These are phyloP conservation scores for Macroteleia sp. DNA, from an alignment of 2,888 invertebrate species.

Conservation along the genomic window DNA sequence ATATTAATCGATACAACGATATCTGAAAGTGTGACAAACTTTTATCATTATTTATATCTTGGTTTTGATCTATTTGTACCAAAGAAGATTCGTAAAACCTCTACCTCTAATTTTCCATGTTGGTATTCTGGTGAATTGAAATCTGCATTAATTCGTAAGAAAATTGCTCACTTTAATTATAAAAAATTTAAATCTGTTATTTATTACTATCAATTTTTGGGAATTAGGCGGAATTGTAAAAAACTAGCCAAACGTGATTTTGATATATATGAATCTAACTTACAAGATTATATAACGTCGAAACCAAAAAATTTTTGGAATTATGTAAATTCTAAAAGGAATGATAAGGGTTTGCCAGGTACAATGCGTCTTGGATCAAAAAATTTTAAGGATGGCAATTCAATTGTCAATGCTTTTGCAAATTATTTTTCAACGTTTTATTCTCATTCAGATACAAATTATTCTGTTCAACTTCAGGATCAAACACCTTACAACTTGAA, in stretches of 20 bases:
- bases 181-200: neutral
- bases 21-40: neutral
- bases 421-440: neutral
- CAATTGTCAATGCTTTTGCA: neutral
- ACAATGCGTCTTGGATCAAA: neutral
- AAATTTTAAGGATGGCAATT: neutral
- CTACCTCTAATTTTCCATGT: neutral
- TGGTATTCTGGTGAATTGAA: neutral
- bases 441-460: neutral
- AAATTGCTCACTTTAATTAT: neutral
- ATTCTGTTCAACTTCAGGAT: neutral
- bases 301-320: constrained; percentile 3
- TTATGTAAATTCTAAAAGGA: neutral
- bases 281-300: neutral
- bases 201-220: neutral
- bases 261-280: neutral
- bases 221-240: constrained; percentile 3
- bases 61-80: neutral
- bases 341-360: neutral
- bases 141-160: neutral
- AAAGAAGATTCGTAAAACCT: neutral
- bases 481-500: neutral
- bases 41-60: neutral
- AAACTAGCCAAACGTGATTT: neutral
- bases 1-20: neutral